Percentiles rank a stretch among this genome's conserved stretches.
These are phyloP conservation scores for Lysandra coridon DNA, from an alignment of 2,888 invertebrate species.

Conservation along the genomic window DNA sequence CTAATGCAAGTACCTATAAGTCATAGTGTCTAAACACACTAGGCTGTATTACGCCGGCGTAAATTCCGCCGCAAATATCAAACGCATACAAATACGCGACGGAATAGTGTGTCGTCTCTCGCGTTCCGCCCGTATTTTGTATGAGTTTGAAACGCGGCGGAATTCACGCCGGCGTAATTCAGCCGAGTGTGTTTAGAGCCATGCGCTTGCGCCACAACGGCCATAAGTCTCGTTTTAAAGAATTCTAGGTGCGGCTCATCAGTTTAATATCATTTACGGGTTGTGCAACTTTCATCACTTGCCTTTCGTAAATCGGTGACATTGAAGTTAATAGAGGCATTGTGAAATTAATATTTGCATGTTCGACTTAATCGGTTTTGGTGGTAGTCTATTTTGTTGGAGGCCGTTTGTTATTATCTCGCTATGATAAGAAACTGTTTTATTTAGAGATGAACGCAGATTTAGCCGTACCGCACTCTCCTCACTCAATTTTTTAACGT, in stretches of 20 bases:
- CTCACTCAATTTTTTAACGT: neutral
- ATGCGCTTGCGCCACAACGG: neutral
- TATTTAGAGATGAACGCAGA: neutral
- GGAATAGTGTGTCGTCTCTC: too few relatives aligned
- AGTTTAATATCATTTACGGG: neutral
- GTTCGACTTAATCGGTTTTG: neutral
- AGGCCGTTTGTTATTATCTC: neutral
- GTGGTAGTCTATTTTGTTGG: neutral
- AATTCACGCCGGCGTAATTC: too few relatives aligned
- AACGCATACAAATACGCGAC: too few relatives aligned
- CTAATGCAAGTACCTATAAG: neutral
- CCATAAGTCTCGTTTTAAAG: slow-evolving; percentile 17
- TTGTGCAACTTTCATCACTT: neutral
- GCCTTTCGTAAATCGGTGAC: neutral
- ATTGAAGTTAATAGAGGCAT: neutral
- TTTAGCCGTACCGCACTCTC: neutral
- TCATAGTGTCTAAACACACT: neutral
- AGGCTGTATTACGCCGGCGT: too few relatives aligned
- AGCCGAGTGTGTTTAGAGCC: too few relatives aligned
- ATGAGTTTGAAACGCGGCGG: too few relatives aligned
- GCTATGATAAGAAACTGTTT: neutral
- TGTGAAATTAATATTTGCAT: slow-evolving; percentile 1
- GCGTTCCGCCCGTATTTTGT: too few relatives aligned
- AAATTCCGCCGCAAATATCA: too few relatives aligned
- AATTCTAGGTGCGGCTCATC: slow-evolving; percentile 27